Conservation (phyloP, 2,797 vertebrate genomes). For the Schizopygopsis malacanthus region DNA sequence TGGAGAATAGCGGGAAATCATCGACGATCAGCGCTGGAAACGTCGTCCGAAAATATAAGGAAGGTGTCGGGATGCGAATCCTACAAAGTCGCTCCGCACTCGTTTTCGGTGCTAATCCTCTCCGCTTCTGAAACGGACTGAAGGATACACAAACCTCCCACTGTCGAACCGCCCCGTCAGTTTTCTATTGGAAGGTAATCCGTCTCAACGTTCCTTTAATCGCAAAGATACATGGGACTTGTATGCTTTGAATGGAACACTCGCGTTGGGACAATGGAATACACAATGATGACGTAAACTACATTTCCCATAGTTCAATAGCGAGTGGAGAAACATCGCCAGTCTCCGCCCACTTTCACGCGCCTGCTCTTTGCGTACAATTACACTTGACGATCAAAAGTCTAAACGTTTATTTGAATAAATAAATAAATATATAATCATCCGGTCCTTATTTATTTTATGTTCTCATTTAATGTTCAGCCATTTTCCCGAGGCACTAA, state of each 20-base stretch:
- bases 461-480: not conserved
- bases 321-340: not conserved
- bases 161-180: slow-evolving; percentile 21
- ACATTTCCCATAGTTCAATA: slow-evolving; percentile 67
- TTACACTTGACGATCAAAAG: not conserved
- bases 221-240: slow-evolving; percentile 49
- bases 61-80: slow-evolving; percentile 74
- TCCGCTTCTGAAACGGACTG: slow-evolving; percentile 72
- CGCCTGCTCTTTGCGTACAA: not conserved
- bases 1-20: slow-evolving; percentile 25
- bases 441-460: not conserved
- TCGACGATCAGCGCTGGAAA: slow-evolving; percentile 57
- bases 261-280: slow-evolving; percentile 21
- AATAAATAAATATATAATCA: too few relatives aligned
- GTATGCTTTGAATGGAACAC: slow-evolving; percentile 49
- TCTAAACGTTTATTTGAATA: not conserved
- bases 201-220: not conserved
- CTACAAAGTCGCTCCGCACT: slow-evolving; percentile 68
- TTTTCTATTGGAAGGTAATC: slow-evolving; percentile 67
- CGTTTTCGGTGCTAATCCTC: slow-evolving; percentile 69
- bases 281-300: slow-evolving; percentile 65
- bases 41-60: slow-evolving; percentile 66
- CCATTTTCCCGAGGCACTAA: not conserved
- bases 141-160: slow-evolving; percentile 66
- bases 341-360: slow-evolving; percentile 50